These are phyloP conservation scores for Solenodon paradoxus DNA, from an alignment of 2,113 vertebrate genomes.

Conservation along the genomic window DNA sequence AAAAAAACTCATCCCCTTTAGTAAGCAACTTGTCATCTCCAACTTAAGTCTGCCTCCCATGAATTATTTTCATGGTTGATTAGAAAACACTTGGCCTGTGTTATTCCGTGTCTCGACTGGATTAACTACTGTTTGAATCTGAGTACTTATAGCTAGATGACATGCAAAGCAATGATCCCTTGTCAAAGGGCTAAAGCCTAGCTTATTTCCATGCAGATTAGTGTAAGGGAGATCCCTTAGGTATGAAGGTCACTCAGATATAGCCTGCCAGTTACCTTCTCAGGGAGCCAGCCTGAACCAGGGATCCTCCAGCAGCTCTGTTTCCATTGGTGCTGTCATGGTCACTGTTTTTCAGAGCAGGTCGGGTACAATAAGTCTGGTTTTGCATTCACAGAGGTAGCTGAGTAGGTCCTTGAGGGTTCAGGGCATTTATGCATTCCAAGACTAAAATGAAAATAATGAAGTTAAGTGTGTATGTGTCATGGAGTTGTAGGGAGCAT, in stretches of 20 bases:
- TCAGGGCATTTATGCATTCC: not conserved
- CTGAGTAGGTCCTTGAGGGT: not conserved
- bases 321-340: not conserved
- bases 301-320: not conserved
- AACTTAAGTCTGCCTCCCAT: not conserved
- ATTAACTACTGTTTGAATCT: not conserved
- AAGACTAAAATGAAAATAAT: not conserved
- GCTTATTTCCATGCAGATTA: not conserved
- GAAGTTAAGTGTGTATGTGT: not conserved
- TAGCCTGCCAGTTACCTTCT: not conserved
- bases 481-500: not conserved
- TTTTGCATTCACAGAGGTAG: not conserved
- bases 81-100: not conserved
- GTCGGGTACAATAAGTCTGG: not conserved
- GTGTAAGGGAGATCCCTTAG: not conserved
- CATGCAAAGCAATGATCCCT: not conserved
- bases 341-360: not conserved
- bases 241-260: accelerated
- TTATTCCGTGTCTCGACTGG: not conserved
- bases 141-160: not conserved
- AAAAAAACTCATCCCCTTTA: not conserved
- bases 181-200: not conserved
- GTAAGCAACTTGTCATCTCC: not conserved
- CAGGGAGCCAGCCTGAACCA: not conserved
- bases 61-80: not conserved